Evolutionary conservation across 2,888 invertebrate genomes (phyloP).

Genomic region (Ornithoptera priamus): DNA sequence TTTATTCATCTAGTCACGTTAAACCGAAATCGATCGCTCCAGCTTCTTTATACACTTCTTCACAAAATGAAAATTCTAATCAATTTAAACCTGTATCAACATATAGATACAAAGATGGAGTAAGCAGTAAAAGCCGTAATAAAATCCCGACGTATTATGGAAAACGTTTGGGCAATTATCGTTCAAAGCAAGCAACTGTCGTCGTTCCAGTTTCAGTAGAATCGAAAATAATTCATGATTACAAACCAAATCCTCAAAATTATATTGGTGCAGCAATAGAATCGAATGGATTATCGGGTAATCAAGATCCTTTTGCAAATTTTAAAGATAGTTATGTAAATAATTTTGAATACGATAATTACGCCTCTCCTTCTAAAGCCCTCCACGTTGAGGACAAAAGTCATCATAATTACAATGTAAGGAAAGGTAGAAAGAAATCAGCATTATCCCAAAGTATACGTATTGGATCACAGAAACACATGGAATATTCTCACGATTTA

Average conservation of each 20-base stretch:
- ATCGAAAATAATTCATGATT: conserved; percentile 65
- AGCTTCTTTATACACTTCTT: conserved; percentile 39
- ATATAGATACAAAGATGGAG: conserved; percentile 56
- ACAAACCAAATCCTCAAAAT: conserved; percentile 49
- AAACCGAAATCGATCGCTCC: conserved; percentile 49
- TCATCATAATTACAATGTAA: conserved; percentile 41
- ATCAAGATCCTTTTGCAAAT: conserved; percentile 55
- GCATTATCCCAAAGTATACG: conserved; percentile 70
- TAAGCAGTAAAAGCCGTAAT: conserved; percentile 48
- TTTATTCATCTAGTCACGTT: conserved; percentile 49
- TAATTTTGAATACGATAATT: conserved; percentile 63
- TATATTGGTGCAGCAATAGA: conserved; percentile 42
- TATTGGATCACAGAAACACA: conserved; percentile 65
- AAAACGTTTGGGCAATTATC: conserved; percentile 51
- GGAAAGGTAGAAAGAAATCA: conserved; percentile 65
- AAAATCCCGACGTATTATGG: conserved; percentile 43
- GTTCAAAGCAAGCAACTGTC: conserved; percentile 41
- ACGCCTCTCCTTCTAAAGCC: conserved; percentile 60
- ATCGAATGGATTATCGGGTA: conserved; percentile 48
- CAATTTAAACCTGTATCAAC: conserved; percentile 56
- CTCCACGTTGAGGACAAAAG: conserved; percentile 52
- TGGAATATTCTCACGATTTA: conserved; percentile 62
- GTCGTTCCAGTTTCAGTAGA: conserved; percentile 60
- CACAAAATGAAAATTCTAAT: conserved; percentile 46
- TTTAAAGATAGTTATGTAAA: conserved; percentile 58